Evolutionary conservation across 2,888 invertebrate genomes (phyloP).

Genomic region (Pyrochroa serraticornis): DNA sequence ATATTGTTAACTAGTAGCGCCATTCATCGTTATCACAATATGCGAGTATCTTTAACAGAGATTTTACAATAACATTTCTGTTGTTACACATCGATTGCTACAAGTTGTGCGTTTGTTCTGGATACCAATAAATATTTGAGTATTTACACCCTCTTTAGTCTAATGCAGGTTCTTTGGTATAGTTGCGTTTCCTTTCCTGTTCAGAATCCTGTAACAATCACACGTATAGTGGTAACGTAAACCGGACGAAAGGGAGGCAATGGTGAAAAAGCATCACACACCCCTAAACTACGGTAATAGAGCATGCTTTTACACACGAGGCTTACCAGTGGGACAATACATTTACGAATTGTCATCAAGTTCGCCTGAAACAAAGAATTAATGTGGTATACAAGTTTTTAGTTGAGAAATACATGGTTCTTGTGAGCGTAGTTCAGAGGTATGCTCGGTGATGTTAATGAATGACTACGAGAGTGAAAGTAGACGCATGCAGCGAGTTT

Average conservation of each 20-base stretch:
- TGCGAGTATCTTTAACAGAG: constrained; percentile 53
- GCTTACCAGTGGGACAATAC: too few relatives aligned
- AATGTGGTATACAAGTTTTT: constrained; percentile 1
- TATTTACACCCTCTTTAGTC: constrained; percentile 39
- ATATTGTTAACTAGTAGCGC: constrained; percentile 29
- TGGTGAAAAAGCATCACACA: constrained; percentile 1
- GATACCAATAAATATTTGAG: constrained; percentile 37
- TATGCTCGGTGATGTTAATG: constrained; percentile 5
- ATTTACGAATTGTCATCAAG: not conserved
- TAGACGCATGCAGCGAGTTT: constrained; percentile 19
- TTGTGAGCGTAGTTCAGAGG: constrained; percentile 8
- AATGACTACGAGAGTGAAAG: constrained; percentile 7
- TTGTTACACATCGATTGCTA: constrained; percentile 27
- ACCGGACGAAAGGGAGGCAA: not conserved
- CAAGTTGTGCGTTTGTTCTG: constrained; percentile 24
- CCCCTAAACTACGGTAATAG: constrained; percentile 14
- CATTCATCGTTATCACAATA: constrained; percentile 55
- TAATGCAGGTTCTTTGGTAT: constrained; percentile 47
- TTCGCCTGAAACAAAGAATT: constrained; percentile 12
- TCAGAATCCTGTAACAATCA: constrained; percentile 15
- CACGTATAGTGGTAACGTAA: not conserved
- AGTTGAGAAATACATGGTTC: not conserved
- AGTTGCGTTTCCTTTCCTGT: constrained; percentile 25
- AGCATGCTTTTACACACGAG: constrained; percentile 1
- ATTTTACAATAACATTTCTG: constrained; percentile 31